phyloP scores from a whole-genome alignment of 2,888 invertebrate species.

The Axea sp. region DNA sequence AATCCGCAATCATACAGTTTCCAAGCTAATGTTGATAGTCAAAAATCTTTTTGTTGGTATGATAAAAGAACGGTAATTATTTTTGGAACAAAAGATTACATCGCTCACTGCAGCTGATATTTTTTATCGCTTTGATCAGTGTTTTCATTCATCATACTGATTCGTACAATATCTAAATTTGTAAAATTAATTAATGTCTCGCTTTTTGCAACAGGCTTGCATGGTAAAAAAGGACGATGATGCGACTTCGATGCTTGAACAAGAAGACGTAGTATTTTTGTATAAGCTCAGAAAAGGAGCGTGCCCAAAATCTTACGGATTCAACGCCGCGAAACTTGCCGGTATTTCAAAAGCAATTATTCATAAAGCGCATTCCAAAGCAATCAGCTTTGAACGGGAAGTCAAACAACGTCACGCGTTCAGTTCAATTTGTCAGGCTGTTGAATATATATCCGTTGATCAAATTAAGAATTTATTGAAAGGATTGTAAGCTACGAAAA shows the following conservation, averaged over 20 bases:
- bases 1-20: too few species aligned
- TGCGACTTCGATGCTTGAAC: constrained; percentile 85
- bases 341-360: constrained; percentile 88
- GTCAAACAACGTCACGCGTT: constrained; percentile 77
- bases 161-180: too few species aligned
- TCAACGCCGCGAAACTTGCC: constrained; percentile 97
- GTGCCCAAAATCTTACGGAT: constrained; percentile 99
- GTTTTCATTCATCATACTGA: too few species aligned
- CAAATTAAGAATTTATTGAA: constrained; percentile 23
- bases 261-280: constrained; percentile 96
- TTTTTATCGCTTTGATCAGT: too few species aligned
- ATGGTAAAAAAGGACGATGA: constrained; percentile 91
- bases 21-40: too few species aligned
- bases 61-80: too few species aligned
- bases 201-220: too few species aligned
- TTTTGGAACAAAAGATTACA: too few species aligned
- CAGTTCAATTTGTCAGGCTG: neutral
- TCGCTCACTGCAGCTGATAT: too few species aligned
- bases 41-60: too few species aligned
- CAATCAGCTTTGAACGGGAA: constrained; percentile 81
- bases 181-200: too few species aligned
- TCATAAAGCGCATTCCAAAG: constrained; percentile 83
- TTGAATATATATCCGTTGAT: constrained; percentile 2
- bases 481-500: too few species aligned
- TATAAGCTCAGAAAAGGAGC: constrained; percentile 95